Conservation (phyloP, 2,113 vertebrate species). For the Heterotis niloticus region DNA sequence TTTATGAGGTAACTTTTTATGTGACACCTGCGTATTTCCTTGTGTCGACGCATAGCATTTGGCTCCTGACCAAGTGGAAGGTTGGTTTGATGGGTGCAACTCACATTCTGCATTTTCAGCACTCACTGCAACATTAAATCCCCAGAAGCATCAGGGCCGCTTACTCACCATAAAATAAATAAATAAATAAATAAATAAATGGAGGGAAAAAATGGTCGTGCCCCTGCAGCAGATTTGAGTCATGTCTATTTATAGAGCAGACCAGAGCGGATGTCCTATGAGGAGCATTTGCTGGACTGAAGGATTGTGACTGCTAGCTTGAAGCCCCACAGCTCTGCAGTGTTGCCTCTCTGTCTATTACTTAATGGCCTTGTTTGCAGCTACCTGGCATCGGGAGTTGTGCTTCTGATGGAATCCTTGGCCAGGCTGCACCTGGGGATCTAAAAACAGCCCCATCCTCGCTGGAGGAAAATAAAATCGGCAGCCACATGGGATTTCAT, state of each 20-base stretch:
- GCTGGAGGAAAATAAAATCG: too few relatives aligned
- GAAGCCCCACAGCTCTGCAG: neutral
- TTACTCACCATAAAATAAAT: neutral
- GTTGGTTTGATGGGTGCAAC: slow-evolving; percentile 4
- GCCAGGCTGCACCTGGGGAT: neutral
- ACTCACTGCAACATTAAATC: slow-evolving; percentile 11
- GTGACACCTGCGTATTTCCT: neutral
- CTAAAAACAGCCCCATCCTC: neutral
- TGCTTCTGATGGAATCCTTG: too few relatives aligned
- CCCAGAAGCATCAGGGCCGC: neutral
- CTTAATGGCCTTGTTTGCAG: neutral
- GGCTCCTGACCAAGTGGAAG: neutral
- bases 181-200: neutral
- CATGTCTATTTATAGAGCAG: slow-evolving; percentile 14
- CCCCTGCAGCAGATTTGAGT: slow-evolving; percentile 7
- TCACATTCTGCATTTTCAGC: neutral
- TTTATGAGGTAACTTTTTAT: too few relatives aligned
- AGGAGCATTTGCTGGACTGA: neutral
- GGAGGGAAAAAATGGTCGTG: neutral
- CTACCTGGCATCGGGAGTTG: too few relatives aligned
- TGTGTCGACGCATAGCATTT: neutral
- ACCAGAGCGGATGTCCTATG: neutral
- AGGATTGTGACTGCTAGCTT: neutral
- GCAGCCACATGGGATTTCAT: too few relatives aligned
- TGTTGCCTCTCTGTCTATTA: neutral